Evolutionary conservation across 2,888 invertebrate genomes (phyloP), one percentile per base, ranked within the genome.

Genomic region (Limnephilus auricula): DNA sequence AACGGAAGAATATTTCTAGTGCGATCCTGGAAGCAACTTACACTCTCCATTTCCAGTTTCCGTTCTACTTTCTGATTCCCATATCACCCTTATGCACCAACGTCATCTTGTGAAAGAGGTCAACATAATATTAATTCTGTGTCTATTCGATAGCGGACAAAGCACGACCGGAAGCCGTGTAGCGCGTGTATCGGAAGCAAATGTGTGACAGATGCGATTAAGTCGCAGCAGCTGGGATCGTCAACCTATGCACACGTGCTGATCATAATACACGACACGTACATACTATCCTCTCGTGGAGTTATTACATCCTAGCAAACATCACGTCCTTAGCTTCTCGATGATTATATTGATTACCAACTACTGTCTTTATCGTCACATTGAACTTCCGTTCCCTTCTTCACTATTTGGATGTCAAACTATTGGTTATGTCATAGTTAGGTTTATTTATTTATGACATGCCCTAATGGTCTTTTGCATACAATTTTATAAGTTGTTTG

Each of bases 131-230:
- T 65, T 65, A 65, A 18, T 65, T 65, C 50, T 13, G 50, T 65
- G 18, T 18, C 3, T 25, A 9, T 65, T 65, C 65, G 65, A 65
- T 65, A 65, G 65, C 65, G n/a, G n/a, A 65, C 65, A 65, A 82
- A 34, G 82, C 34, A 12, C 10, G 82, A 82, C 34, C 18, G 34
- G 37, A 85, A 40, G 85, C 25, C 13, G 40, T 40, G 30, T 2
- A 5, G 2, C 85, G 34, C 15, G 85, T 34, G 40, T 85, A 85
- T 85, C 45, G 85, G 85, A 85, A 85, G n/a, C 85, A 13, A 45
- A 85, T 85, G 85, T 85, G 40, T 85, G 85, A 45, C 85, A 85
- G 85, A 85, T 85, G 85, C 40, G 40, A 85, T 85, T 85, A 30
- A 85, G 45, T n/a, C 30, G 45, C 85, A 40, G 40, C 40, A 25